phyloP scores from a whole-genome alignment of 1,140 invertebrate species.

The Zophobas morio region DNA sequence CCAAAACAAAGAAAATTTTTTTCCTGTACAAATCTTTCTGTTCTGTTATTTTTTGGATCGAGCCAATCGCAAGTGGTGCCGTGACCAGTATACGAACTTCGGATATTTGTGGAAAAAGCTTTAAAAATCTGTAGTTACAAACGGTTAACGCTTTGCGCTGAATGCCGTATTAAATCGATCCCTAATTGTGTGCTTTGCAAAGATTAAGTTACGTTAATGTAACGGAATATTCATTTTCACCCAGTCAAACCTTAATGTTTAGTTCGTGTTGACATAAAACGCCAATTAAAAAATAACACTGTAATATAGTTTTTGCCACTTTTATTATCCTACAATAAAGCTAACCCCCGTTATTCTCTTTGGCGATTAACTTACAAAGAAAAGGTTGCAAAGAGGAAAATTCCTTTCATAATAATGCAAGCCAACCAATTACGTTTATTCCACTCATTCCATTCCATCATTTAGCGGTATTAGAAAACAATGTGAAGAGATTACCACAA shows the following conservation, averaged over 20 bases:
- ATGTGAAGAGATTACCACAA: slow-evolving; percentile 24
- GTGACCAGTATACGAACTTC: no score
- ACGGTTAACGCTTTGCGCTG: not conserved
- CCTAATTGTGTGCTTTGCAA: not conserved
- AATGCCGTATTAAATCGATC: slow-evolving; percentile 3
- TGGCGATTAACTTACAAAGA: slow-evolving; percentile 28
- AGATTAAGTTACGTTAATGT: not conserved
- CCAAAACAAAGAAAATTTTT: no score
- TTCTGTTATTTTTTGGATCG: no score
- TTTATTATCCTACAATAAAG: slow-evolving; percentile 16
- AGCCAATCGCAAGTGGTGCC: no score
- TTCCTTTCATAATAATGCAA: slow-evolving; percentile 31
- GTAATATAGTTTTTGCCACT: slow-evolving; percentile 14
- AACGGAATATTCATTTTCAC: not conserved
- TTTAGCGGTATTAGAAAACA: slow-evolving; percentile 33
- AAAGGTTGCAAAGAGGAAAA: slow-evolving; percentile 30
- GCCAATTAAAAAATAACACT: slow-evolving; percentile 28
- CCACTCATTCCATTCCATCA: slow-evolving; percentile 16
- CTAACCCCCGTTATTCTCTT: slow-evolving; percentile 18
- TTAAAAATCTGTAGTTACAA: not conserved
- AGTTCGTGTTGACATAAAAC: not conserved
- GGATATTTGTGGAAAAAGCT: no score
- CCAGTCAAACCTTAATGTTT: not conserved
- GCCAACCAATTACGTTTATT: slow-evolving; percentile 31
- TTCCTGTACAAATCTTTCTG: no score